Base-by-base conservation (phyloP, 2,888 invertebrate species). In the Oligia latruncula region DNA sequence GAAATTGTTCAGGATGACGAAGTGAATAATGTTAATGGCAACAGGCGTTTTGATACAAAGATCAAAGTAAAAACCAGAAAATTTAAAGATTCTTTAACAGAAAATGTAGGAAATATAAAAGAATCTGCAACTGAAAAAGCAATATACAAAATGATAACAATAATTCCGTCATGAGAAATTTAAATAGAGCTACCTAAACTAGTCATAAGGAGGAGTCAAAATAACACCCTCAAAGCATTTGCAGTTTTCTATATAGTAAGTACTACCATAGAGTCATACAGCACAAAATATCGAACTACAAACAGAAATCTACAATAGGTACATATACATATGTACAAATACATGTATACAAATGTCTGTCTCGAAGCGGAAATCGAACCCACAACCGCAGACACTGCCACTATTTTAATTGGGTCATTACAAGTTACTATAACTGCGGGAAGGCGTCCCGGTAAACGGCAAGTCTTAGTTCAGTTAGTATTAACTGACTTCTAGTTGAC, bases 391-490 rank as follows among this genome's bases (percentile, higher is more conserved):
- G 71, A 74, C 66, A 68, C n/a, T 15, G 71, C 62, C 40, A 78
- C 81, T 43, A 60, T 43, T 52, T 58, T 84, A 82, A 82, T 82
- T 82, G 74, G 80, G 23, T 84, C 80, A 80, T 84, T 84, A 71
- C 62, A 84, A 80, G 80, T 80, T 74, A 79, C 58, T 79, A 20
- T 49, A 62, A 73, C 79, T 49, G 55, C 40, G 35, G 13, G 29
- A 15, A 62, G 71, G 40, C 35, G n/a, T 49, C 35, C 49, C 58
- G 49, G 66, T 46, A 40, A 67, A 67, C 60, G 72, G 40, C 6
- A 64, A 52, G 35, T 55, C 52, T 65, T n/a, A n/a, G 4, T 52
- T 60, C 49, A 35, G 1, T 68, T 8, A 70, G 35, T 52, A 55
- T 71, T 52, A 65, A 35, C 4, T 72, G 29, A 35, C n/a, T 68